Conservation (phyloP, 2,797 vertebrate species). For the Catostomus latipinnis region DNA sequence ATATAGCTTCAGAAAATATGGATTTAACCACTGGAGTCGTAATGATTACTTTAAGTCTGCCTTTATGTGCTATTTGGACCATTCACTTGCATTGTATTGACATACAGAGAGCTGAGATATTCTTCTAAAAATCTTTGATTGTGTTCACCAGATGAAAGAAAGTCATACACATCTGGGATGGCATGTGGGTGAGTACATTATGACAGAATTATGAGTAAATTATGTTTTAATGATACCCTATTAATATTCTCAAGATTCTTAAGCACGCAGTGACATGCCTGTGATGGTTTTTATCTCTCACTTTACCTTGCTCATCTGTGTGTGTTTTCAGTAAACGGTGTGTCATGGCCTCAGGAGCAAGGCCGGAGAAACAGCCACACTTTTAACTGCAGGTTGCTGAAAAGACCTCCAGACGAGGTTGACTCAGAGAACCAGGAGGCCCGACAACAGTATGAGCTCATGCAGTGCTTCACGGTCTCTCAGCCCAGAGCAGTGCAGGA, state of each 20-base stretch:
- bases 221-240: neutral
- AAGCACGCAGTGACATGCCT: neutral
- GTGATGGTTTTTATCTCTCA: conserved; percentile 24
- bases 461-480: conserved; percentile 95
- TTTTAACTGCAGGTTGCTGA: conserved; percentile 95
- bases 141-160: too few species aligned
- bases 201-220: too few species aligned
- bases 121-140: too few species aligned
- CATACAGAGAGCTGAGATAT: too few species aligned
- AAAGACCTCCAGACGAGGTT: conserved; percentile 88
- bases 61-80: too few species aligned
- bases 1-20: too few species aligned
- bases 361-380: conserved; percentile 87
- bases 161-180: too few species aligned
- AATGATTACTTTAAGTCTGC: too few species aligned
- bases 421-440: conserved; percentile 88
- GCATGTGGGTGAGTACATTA: too few species aligned
- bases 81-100: too few species aligned
- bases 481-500: conserved; percentile 88
- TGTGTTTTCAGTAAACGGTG: conserved; percentile 84
- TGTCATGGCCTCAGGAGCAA: conserved; percentile 90
- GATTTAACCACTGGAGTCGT: too few species aligned
- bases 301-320: conserved; percentile 13
- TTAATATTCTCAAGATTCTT: conserved; percentile 12
- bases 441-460: conserved; percentile 92